Base-by-base conservation (phyloP, 2,888 invertebrate genomes). In the Omphaloscelis lunosa region DNA sequence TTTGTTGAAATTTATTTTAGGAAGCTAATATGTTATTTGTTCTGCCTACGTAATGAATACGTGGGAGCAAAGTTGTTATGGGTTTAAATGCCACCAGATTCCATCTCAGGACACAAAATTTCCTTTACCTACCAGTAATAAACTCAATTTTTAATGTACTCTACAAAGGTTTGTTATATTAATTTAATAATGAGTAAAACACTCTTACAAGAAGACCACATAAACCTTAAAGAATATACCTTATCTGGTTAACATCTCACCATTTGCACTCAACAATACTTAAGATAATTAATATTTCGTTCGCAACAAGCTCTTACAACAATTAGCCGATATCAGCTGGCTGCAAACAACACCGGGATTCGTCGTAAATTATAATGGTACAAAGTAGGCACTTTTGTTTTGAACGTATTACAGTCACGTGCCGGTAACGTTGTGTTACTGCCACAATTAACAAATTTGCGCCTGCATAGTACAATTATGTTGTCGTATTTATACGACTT, bases 401-500 rank as follows among this genome's bases (percentile, higher is more conserved):
- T 83, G 87, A 91, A 89, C 89, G 92, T 93, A 94, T 93, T 93
- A 91, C 92, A 92, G 93, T 94, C 94, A 95, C 94, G 94, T 93
- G 86, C 92, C 88, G 67, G 89, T 86, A 89, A 90, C 91, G 90
- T 91, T 91, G 91, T 93, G 93, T 94, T 94, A 92, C 93, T 91
- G 91, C 92, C 92, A 93, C 93, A 94, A 95, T 95, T 95, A 95
- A 93, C 94, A 93, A 95, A 95, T 93, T 91, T 85, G 82, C 87
- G 88, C 86, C 85, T 90, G 89, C 88, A 89, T 88, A 88, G 77
- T 78, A 79, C 75, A 80, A 82, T 85, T 79, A 83, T 68, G 79
- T 80, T 80, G 81, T 80, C 77, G 81, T 85, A 69, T 88, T 88
- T 86, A 76, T 78, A 84, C 58, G 51, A 75, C 89, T 88, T 80